Evolutionary conservation across 2,797 vertebrate species (phyloP).

Genomic region (Florisuga fusca): DNA sequence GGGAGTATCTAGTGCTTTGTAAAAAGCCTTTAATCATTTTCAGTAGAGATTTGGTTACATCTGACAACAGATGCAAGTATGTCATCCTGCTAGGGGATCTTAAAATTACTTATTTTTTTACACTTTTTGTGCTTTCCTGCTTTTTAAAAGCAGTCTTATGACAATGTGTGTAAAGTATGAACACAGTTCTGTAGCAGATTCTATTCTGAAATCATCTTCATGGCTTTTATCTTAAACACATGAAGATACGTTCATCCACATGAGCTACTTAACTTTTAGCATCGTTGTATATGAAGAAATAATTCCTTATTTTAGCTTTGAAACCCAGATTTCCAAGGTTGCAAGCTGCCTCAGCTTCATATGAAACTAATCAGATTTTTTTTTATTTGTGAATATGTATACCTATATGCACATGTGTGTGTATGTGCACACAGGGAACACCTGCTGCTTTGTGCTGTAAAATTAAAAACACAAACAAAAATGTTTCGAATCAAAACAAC

Average conservation of each 20-base stretch:
- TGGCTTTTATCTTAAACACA: neutral
- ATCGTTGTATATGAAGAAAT: neutral
- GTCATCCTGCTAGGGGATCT: neutral
- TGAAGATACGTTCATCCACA: neutral
- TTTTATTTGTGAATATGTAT: neutral
- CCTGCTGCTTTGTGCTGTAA: neutral
- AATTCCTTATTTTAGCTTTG: neutral
- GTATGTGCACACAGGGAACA: neutral
- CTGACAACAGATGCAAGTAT: neutral
- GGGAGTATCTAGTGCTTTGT: neutral
- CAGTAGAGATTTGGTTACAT: neutral
- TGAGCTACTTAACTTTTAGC: neutral
- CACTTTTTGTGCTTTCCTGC: neutral
- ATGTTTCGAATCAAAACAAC: neutral
- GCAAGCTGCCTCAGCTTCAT: slow-evolving; percentile 7
- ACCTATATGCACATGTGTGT: neutral
- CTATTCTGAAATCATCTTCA: neutral
- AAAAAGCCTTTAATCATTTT: neutral
- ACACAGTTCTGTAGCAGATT: neutral
- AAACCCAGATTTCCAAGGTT: neutral
- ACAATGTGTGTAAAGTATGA: neutral
- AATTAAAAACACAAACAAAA: neutral
- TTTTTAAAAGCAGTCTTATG: neutral
- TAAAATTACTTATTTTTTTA: neutral
- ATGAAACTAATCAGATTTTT: neutral